Conservation (phyloP, 2,113 vertebrate genomes). For the Platycercus adscitus region DNA sequence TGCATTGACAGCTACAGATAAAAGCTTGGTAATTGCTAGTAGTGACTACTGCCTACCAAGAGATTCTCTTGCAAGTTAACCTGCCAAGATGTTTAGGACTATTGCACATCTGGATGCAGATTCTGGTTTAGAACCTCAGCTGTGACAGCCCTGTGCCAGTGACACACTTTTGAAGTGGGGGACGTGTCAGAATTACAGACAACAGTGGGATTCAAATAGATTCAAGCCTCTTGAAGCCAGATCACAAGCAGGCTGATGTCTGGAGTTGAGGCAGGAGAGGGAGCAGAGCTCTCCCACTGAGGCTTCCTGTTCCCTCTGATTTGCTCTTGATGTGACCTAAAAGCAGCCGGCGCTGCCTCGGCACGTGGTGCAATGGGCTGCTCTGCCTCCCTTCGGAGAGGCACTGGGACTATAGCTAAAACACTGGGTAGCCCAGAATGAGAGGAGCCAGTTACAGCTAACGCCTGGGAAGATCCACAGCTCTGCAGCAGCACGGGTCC, state of each 20-base stretch:
- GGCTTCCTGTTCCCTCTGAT: neutral
- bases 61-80: neutral
- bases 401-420: neutral
- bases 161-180: neutral
- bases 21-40: constrained; percentile 19
- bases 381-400: neutral
- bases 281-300: neutral
- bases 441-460: neutral
- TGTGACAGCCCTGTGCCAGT: neutral
- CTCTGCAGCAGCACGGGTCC: neutral
- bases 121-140: neutral
- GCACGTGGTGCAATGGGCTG: neutral
- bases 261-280: neutral
- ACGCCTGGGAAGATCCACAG: neutral
- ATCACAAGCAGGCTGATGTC: neutral
- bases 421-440: neutral
- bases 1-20: constrained; percentile 38
- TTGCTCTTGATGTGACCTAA: neutral
- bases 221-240: neutral
- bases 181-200: neutral
- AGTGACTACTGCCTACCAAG: neutral
- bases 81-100: neutral
- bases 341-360: neutral
- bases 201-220: neutral
- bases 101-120: neutral